phyloP scores from a whole-genome alignment of 2,113 vertebrate genomes.

The Dissostichus mawsoni region DNA sequence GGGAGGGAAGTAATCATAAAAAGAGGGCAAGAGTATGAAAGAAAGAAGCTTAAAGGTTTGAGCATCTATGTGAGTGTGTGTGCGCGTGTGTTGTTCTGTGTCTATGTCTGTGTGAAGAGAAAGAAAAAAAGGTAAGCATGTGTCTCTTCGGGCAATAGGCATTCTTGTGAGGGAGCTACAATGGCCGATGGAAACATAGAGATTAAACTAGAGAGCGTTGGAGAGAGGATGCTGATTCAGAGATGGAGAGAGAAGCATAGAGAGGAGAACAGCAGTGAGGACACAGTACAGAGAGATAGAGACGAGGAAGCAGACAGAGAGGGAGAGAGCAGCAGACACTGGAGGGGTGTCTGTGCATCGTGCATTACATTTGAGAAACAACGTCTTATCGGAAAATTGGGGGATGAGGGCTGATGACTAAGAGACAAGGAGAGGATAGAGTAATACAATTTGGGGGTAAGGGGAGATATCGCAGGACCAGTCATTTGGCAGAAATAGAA shows the following conservation, averaged over 20 bases:
- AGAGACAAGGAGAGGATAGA: slow-evolving; percentile 50
- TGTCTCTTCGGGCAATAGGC: slow-evolving; percentile 59
- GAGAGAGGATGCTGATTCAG: slow-evolving; percentile 44
- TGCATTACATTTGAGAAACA: slow-evolving; percentile 61
- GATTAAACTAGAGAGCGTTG: slow-evolving; percentile 65
- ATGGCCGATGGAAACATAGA: slow-evolving; percentile 64
- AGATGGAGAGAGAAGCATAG: slow-evolving; percentile 41
- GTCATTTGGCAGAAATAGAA: slow-evolving; percentile 70
- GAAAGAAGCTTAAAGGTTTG: slow-evolving; percentile 47
- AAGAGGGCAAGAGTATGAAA: slow-evolving; percentile 29
- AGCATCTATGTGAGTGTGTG: neutral
- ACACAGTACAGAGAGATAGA: slow-evolving; percentile 35
- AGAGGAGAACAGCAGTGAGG: slow-evolving; percentile 30
- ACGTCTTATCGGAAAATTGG: slow-evolving; percentile 68
- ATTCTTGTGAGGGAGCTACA: slow-evolving; percentile 51
- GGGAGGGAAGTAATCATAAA: slow-evolving; percentile 61
- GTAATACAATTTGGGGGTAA: slow-evolving; percentile 65
- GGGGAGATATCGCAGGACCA: slow-evolving; percentile 60
- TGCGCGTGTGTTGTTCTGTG: neutral
- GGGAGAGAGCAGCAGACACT: slow-evolving; percentile 34
- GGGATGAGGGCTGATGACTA: slow-evolving; percentile 44
- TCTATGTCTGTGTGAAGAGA: neutral
- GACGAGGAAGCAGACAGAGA: slow-evolving; percentile 55
- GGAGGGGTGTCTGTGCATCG: slow-evolving; percentile 32
- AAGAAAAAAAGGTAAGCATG: slow-evolving; percentile 31